Conservation (phyloP, 2,797 vertebrate genomes). For the Sarcoramphus papa region DNA sequence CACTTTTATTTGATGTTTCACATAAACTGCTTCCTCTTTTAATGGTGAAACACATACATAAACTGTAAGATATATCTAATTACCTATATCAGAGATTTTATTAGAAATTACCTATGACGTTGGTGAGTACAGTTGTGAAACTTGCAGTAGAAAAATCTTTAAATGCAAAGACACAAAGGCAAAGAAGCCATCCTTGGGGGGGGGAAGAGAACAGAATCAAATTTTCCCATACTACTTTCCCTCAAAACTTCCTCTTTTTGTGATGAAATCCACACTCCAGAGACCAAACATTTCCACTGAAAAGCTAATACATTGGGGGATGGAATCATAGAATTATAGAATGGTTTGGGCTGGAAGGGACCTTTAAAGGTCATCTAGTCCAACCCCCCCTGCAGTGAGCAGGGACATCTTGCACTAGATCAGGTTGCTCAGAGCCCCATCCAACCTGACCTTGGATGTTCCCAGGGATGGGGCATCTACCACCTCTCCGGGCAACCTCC, state of each 20-base stretch:
- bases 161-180: neutral
- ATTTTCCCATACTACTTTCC: neutral
- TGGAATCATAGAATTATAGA: neutral
- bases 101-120: neutral
- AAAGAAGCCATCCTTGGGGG: neutral
- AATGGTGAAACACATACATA: neutral
- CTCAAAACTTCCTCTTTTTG: conserved; percentile 22
- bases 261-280: neutral
- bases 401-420: neutral
- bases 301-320: neutral
- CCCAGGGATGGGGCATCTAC: neutral
- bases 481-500: neutral
- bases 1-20: neutral
- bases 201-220: neutral
- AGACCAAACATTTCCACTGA: neutral
- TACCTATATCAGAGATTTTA: neutral
- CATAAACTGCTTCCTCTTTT: neutral
- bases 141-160: neutral
- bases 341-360: neutral
- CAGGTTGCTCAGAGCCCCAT: neutral
- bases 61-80: neutral
- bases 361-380: neutral
- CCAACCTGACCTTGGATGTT: neutral
- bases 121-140: neutral
- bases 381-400: neutral